Evolutionary conservation across 2,888 invertebrate species (phyloP), one percentile per base, ranked within the genome.

Genomic region (Cataglyphis rosenhaueri): DNA sequence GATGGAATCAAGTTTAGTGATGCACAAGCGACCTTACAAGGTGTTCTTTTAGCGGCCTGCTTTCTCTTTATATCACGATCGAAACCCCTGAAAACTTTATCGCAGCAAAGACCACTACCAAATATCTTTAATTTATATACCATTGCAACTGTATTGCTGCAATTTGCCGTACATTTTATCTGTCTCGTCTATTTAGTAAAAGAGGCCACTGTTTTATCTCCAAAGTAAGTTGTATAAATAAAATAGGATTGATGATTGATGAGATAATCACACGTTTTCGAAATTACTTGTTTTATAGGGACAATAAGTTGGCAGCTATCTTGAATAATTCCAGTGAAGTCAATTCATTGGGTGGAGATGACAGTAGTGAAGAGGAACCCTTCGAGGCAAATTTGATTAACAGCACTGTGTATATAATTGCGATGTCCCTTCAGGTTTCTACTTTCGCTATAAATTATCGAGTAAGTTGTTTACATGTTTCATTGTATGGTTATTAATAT

Each of bases 61-160:
- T 99, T 99, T 95, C 96, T 99, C 65, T 99, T 99, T 93, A 99
- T 99, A 93, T 99, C 99, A 4, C 96, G 99, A 91, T 99, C 99
- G 15, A 99, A 99, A 97, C 99, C 99, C 0, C 94, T 99, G 88
- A 98, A 98, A 95, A 97, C 97, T 0, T 95, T 99, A 68, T 99
- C 99, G 0, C 98, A 97, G 92, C 97, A 98, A 94, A 96, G 99
- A 59, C 99, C 99, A 0, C 95, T 99, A 89, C 99, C 99, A 64
- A 99, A 99, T 94, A 99, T 99, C 88, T 99, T 99, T 95, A 99
- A 99, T 95, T 94, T 98, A 74, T 99, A 99, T 95, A 99, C 99
- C 0, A 96, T 99, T 88, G 95, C 98, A 91, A 99, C 99, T 1
- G 99, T 99, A 82, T 95, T 99, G 66, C 95, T 97, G 0, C 99